Evolutionary conservation across 2,888 invertebrate species (phyloP), one percentile per base, ranked within the genome.

Genomic region (Phengaris alcon): DNA sequence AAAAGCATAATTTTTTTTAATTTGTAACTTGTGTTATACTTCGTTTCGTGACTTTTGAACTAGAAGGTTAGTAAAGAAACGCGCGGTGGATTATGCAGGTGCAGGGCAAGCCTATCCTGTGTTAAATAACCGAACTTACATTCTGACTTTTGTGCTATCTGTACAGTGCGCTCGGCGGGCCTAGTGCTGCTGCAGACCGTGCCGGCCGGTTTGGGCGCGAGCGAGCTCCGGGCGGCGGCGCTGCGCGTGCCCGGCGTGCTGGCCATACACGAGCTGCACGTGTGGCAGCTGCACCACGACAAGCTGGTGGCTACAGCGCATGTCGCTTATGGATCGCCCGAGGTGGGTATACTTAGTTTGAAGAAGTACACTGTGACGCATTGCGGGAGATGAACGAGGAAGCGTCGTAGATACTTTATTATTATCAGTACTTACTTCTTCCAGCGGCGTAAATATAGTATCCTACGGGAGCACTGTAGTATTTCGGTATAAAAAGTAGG

Each of bases 161-260:
- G 22, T 22, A 15, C 22, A 98, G 98, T 98, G 95, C 97, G 97
- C 81, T 97, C 98, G 86, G 97, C 98, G 12, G 97, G 97, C 6
- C 89, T 97, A 75, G 97, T 98, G 82, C 94, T 98, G 0, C 94
- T 99, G 35, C 98, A 99, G 90, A 98, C 98, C 0, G 98, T 98
- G 77, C 98, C 99, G 0, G 97, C 96, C 81, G 96, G 97, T 13
- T 96, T 98, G 79, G 96, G 98, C 83, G 96, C 93, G n/a, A 90
- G 91, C 78, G 89, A 87, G 2, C 81, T 93, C 77, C 88, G 88
- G 22, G 85, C 88, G 6, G 93, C 93, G 0, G 93, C 93, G 6
- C 84, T 93, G 68, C 85, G 86, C 52, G 90, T 93, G 72, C 90
- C 90, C 12, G 93, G 93, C 22, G 93, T 93, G 78, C 85, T 92